Percentiles rank a stretch among this genome's conserved stretches.
Conservation (phyloP, 1,140 invertebrate genomes). For the Goniozus legneri region DNA sequence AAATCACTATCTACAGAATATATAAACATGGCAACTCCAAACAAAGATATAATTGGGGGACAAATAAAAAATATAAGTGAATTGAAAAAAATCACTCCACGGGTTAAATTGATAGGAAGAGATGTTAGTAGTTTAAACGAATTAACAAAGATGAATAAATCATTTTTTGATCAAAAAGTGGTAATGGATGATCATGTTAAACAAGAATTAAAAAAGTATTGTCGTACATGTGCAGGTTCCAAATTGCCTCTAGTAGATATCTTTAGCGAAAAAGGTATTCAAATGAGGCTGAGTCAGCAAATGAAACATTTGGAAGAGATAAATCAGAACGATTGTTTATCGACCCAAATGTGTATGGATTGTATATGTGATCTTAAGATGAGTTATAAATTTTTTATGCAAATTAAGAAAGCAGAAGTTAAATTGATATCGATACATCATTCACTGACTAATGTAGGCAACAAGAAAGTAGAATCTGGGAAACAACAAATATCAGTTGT, state of each 20-base stretch:
- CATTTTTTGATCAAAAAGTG: constrained; percentile 5
- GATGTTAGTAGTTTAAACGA: constrained; percentile 34
- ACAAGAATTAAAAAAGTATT: constrained; percentile 43
- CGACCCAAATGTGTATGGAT: constrained; percentile 52
- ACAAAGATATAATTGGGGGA: constrained; percentile 30
- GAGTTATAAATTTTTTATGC: constrained; percentile 53
- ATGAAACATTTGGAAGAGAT: constrained; percentile 48
- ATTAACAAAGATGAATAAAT: constrained; percentile 27
- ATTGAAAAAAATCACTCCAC: constrained; percentile 45
- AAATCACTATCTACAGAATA: background rate
- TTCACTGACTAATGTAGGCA: constrained; percentile 20
- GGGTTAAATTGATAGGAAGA: constrained; percentile 35
- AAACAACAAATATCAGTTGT: background rate
- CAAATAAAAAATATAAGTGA: constrained; percentile 47
- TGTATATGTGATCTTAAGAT: constrained; percentile 51
- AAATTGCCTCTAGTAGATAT: constrained; percentile 49
- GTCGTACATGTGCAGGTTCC: constrained; percentile 46
- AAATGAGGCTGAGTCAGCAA: constrained; percentile 48
- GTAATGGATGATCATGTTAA: constrained; percentile 18
- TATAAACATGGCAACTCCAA: constrained; percentile 11
- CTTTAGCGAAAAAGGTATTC: constrained; percentile 46
- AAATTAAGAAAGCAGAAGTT: constrained; percentile 50
- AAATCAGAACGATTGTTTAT: constrained; percentile 35
- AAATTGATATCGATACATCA: constrained; percentile 42
- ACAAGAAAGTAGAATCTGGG: constrained; percentile 7